Conservation (phyloP, 2,113 vertebrate species). For the Corythaixoides concolor region DNA sequence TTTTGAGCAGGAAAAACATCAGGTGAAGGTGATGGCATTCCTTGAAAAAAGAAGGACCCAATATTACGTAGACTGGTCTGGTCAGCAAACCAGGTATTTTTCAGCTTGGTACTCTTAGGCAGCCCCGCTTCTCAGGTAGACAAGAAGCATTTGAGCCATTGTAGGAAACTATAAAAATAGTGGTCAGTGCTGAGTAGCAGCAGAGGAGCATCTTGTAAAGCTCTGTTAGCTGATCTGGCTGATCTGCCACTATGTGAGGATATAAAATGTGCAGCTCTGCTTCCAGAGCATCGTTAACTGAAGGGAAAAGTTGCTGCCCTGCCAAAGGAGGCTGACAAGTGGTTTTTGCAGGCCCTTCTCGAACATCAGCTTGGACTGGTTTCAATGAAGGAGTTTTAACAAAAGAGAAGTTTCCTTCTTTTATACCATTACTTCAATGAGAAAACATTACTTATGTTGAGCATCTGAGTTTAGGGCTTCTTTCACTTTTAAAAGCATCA, state of each 20-base stretch:
- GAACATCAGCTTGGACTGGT: constrained; percentile 5
- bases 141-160: neutral
- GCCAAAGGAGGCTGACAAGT: constrained; percentile 1
- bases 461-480: neutral
- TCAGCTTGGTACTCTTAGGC: neutral
- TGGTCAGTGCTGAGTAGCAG: neutral
- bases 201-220: neutral
- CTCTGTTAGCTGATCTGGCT: neutral
- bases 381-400: neutral
- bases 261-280: neutral
- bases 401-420: neutral
- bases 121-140: neutral
- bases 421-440: neutral
- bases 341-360: neutral
- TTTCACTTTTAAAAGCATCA: constrained; percentile 12
- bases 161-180: neutral
- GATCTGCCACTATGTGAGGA: neutral
- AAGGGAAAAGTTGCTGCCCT: neutral
- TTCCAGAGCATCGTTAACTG: constrained; percentile 34
- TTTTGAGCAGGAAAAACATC: neutral
- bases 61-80: neutral
- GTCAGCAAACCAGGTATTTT: neutral
- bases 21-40: neutral
- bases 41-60: neutral
- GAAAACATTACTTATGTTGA: neutral